Evolutionary conservation across 2,797 vertebrate species (phyloP).

Genomic region (Galaxias olidus): DNA sequence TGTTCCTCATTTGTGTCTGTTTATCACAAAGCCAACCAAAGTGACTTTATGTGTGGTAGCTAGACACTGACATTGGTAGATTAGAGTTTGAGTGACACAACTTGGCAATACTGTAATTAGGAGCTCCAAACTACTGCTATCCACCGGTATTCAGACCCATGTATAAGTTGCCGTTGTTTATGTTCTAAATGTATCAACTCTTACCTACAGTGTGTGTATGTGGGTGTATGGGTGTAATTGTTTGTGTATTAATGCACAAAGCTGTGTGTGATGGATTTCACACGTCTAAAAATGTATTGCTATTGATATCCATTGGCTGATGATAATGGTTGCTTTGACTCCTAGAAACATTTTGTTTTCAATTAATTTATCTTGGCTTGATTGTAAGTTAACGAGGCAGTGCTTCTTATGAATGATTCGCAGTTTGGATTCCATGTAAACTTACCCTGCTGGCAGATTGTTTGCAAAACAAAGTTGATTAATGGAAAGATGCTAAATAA

Average conservation of each 20-base stretch:
- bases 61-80: conserved; percentile 37
- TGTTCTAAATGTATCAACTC: conserved; percentile 39
- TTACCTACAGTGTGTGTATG: neutral
- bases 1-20: neutral
- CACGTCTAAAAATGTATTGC: conserved; percentile 51
- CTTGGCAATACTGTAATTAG: conserved; percentile 65
- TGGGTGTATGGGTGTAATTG: neutral
- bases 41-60: conserved; percentile 21
- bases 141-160: too few relatives aligned
- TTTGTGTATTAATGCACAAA: neutral
- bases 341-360: conserved; percentile 25
- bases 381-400: conserved; percentile 63
- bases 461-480: conserved; percentile 61
- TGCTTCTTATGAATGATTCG: conserved; percentile 57
- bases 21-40: conserved; percentile 44
- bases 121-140: conserved; percentile 35
- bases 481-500: conserved; percentile 59
- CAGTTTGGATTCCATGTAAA: conserved; percentile 52
- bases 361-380: conserved; percentile 46
- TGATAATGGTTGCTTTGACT: conserved; percentile 39
- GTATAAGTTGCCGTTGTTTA: too few relatives aligned
- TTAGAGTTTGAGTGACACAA: conserved; percentile 63
- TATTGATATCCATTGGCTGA: conserved; percentile 37
- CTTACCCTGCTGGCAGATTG: conserved; percentile 75
- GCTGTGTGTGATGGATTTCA: neutral